Evolutionary conservation across 2,113 vertebrate species (phyloP), one percentile per base, ranked within the genome.

Genomic region (Heliornis fulica): DNA sequence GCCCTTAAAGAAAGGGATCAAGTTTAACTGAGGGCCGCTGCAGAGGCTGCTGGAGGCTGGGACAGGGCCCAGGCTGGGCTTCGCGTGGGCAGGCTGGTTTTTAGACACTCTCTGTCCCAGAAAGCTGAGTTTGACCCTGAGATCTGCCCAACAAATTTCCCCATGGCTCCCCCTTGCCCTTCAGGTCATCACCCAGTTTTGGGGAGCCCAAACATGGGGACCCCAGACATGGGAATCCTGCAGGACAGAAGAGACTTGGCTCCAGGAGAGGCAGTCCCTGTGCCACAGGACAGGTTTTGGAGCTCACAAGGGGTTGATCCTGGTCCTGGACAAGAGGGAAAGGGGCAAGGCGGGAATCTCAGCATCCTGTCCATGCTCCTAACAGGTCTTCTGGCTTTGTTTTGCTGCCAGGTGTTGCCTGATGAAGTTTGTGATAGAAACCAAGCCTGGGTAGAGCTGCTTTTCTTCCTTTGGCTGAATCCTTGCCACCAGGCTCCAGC

Each of bases 1-100:
- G 80, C 94, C 87, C 91, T 96, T 96, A 92, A 96, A 96, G 92
- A 38, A 50, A 95, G 90, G 90, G 95, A 97, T 97, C 96, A 96
- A 87, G 90, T 97, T 97, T 96, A 97, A 97, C 91, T 76, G 87
- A 91, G 76, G 46, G 89, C 88, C 9, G 56, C 88, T 93, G 93
- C 70, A 66, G 83, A 92, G 66, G 88, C 68, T 82, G 94, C 78
- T 14, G 74, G 94, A 53, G 54, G 92, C 78, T 28, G 46, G 87
- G 80, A 59, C 63, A 13, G 76, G 63, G 19, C 71, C 77, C 46
- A 40, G 66, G 57, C 82, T 84, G 77, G 26, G 80, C 54, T 86
- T 69, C 0, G 3, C 1, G 0, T 21, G 31, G 75, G 43, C 79
- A 60, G 60, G 48, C 40, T 0, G 0, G 5, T 23, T 89, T 94